A percentile compares a stretch with the other conserved stretches of the same genome.
phyloP scores from a whole-genome alignment of 1,140 invertebrate genomes.

The Tetragnatha versicolor region DNA sequence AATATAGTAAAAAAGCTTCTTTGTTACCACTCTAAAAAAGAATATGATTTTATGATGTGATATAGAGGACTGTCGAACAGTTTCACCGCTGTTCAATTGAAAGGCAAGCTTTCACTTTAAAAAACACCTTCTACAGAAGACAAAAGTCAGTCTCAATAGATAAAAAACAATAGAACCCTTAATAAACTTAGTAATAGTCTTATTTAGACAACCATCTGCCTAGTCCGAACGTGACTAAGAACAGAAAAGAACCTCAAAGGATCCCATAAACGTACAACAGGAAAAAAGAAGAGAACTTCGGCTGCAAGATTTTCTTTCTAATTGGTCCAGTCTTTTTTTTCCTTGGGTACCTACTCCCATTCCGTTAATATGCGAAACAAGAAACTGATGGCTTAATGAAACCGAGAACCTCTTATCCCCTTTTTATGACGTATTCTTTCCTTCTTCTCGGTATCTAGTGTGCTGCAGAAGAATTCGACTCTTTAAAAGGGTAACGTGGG shows the following conservation, averaged over 20 bases:
- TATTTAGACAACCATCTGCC: too few relatives aligned
- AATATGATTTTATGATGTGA: too few relatives aligned
- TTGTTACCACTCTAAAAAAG: too few relatives aligned
- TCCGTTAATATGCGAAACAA: conserved; percentile 20
- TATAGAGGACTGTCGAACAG: too few relatives aligned
- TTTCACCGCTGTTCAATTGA: too few relatives aligned
- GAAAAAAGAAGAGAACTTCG: conserved; percentile 18
- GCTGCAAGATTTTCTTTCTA: conserved; percentile 10
- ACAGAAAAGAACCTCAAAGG: conserved; percentile 11
- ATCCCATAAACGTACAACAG: not conserved
- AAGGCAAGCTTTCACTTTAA: too few relatives aligned
- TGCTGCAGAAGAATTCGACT: conserved; percentile 15
- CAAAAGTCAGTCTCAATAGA: too few relatives aligned
- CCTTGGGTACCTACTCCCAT: not conserved
- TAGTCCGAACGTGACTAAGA: not conserved
- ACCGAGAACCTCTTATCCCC: not conserved
- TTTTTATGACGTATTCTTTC: not conserved
- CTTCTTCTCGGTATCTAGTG: not conserved
- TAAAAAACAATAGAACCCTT: too few relatives aligned
- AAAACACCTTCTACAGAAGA: too few relatives aligned
- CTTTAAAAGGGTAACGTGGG: conserved; percentile 2
- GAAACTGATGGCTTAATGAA: conserved; percentile 35
- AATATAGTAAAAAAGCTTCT: too few relatives aligned
- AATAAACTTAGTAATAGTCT: too few relatives aligned
- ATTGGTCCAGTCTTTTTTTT: conserved; percentile 4